Percentiles rank a stretch among this genome's conserved stretches.
Evolutionary conservation across 2,888 invertebrate genomes (phyloP).

Genomic region (Mechanitis mazaeus): DNA sequence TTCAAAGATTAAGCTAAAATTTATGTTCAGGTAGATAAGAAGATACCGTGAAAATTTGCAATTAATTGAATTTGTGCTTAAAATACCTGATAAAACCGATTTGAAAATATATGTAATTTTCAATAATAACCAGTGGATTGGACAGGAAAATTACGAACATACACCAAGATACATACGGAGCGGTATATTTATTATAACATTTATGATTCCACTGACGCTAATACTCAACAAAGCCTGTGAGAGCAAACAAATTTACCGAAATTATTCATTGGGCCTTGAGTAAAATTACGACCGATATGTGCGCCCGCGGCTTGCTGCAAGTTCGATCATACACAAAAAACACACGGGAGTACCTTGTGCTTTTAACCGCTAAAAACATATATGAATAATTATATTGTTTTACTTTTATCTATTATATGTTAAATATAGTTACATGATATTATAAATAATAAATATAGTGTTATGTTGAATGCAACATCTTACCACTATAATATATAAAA

Average conservation of each 20-base stretch:
- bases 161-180: constrained; percentile 38
- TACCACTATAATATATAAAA: too few species aligned
- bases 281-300: constrained; percentile 52
- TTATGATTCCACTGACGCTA: constrained; percentile 57
- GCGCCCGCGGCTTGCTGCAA: constrained; percentile 45
- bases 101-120: constrained; percentile 8
- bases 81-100: neutral
- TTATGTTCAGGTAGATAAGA: constrained; percentile 4
- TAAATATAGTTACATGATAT: too few species aligned
- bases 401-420: too few species aligned
- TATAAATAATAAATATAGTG: too few species aligned
- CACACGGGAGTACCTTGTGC: constrained; percentile 17
- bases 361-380: neutral
- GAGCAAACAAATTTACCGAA: constrained; percentile 73
- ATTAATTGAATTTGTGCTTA: constrained; percentile 11
- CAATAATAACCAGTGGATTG: constrained; percentile 20
- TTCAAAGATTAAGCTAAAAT: constrained; percentile 11
- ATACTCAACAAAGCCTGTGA: constrained; percentile 61
- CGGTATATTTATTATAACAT: constrained; percentile 53
- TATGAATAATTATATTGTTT: neutral
- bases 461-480: too few species aligned
- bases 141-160: constrained; percentile 30
- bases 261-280: constrained; percentile 60
- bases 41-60: constrained; percentile 15
- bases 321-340: constrained; percentile 26